Conservation (phyloP, 2,888 invertebrate species). For the Dilophus febrilis region DNA sequence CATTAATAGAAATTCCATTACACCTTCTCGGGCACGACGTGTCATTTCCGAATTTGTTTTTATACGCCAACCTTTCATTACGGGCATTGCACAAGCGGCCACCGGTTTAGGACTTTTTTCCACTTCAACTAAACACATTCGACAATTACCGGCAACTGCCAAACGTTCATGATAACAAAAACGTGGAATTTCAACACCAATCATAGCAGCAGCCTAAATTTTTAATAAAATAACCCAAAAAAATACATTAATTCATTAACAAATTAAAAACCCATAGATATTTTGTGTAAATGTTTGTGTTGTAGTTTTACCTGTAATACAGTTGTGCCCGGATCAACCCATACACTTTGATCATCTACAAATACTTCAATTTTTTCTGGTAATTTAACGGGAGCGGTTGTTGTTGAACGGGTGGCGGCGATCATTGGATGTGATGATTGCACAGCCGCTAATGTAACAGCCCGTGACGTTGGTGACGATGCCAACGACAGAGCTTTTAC, state of each 20-base stretch:
- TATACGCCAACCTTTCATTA: slow-evolving; percentile 99
- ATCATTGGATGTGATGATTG: slow-evolving; percentile 32
- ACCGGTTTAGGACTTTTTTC: slow-evolving; percentile 97
- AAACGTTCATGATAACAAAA: slow-evolving; percentile 99
- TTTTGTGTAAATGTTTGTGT: no score
- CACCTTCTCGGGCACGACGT: slow-evolving; percentile 55
- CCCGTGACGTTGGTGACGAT: slow-evolving; percentile 26
- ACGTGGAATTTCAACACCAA: slow-evolving; percentile 94
- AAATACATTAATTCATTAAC: no score
- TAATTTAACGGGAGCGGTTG: slow-evolving; percentile 31
- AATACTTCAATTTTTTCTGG: slow-evolving; percentile 85
- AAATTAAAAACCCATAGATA: no score
- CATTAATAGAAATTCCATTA: slow-evolving; percentile 97
- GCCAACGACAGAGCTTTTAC: slow-evolving; percentile 34
- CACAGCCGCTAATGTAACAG: slow-evolving; percentile 31
- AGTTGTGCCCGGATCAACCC: slow-evolving; percentile 91
- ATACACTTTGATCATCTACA: slow-evolving; percentile 88
- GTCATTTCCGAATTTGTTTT: slow-evolving; percentile 96
- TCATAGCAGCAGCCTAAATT: slow-evolving; percentile 74
- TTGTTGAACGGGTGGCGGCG: slow-evolving; percentile 16
- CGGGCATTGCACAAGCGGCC: slow-evolving; percentile 99
- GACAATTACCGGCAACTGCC: slow-evolving; percentile 96
- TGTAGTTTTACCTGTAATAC: slow-evolving; percentile 62
- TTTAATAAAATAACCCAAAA: background rate
- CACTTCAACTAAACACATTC: slow-evolving; percentile 99